These are phyloP conservation scores for Melanargia galathea DNA, from an alignment of 2,888 invertebrate species.

Conservation along the genomic window DNA sequence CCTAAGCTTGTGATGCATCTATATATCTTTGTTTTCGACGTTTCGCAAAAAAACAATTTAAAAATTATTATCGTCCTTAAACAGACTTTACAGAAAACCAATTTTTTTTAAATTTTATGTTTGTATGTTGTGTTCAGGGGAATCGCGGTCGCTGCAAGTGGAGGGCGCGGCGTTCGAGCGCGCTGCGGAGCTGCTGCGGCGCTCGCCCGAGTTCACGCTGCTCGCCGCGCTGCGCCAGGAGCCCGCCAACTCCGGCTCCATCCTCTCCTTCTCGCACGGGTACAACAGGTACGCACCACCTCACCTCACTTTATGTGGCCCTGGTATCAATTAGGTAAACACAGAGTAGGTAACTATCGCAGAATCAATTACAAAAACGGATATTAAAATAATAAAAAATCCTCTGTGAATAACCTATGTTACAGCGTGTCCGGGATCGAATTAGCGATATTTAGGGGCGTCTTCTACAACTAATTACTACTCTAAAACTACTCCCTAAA, in stretches of 20 bases:
- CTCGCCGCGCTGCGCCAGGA: constrained; percentile 90
- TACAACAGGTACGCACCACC: constrained; percentile 83
- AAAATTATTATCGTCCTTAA: too few relatives aligned
- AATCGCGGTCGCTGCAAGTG: constrained; percentile 87
- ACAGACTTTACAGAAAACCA: too few relatives aligned
- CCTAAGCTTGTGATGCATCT: too few relatives aligned
- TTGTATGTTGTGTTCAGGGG: constrained; percentile 76
- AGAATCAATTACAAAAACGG: background rate
- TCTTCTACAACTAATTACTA: too few relatives aligned
- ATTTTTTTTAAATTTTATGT: too few relatives aligned
- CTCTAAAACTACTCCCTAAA: too few relatives aligned
- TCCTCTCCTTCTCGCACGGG: constrained; percentile 91
- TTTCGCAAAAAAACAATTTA: too few relatives aligned
- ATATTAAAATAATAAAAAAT: too few relatives aligned
- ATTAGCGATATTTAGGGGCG: too few relatives aligned
- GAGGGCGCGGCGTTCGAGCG: constrained; percentile 86
- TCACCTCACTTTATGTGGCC: background rate
- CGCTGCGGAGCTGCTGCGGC: constrained; percentile 86
- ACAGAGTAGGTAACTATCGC: background rate
- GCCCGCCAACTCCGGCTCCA: constrained; percentile 90
- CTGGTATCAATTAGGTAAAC: background rate
- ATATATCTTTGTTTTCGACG: too few relatives aligned
- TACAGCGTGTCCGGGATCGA: too few relatives aligned
- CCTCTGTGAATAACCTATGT: too few relatives aligned
- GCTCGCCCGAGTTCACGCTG: constrained; percentile 90